Evolutionary conservation across 2,797 vertebrate genomes (phyloP).

Genomic region (Malurus leucopterus): DNA sequence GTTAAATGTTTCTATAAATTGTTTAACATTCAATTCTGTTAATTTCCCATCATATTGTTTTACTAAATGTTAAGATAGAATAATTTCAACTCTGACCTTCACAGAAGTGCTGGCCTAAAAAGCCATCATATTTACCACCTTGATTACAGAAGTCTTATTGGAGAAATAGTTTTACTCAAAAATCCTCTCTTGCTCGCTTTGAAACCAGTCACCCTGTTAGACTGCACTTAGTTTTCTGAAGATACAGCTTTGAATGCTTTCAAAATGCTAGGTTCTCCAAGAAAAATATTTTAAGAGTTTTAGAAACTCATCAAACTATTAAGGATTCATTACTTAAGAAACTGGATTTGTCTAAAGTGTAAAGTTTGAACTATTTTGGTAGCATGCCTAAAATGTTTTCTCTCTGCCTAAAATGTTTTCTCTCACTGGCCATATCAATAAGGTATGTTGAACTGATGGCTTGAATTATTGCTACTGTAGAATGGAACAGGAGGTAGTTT

Average conservation of each 20-base stretch:
- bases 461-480: background rate
- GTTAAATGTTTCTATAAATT: background rate
- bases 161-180: background rate
- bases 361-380: background rate
- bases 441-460: background rate
- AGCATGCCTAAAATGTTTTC: background rate
- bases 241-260: background rate
- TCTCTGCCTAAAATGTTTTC: background rate
- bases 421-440: fast-evolving
- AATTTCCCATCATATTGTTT: background rate
- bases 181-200: background rate
- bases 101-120: background rate
- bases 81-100: background rate
- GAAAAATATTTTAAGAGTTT: background rate
- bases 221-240: background rate
- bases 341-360: background rate
- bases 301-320: background rate
- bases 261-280: constrained; percentile 19
- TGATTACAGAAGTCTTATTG: background rate
- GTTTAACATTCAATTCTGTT: background rate
- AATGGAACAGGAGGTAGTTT: background rate
- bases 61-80: background rate
- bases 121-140: background rate
- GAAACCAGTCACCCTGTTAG: background rate
- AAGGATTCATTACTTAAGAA: background rate